Evolutionary conservation across 1,140 invertebrate species (phyloP).

Genomic region (Sipha flava): DNA sequence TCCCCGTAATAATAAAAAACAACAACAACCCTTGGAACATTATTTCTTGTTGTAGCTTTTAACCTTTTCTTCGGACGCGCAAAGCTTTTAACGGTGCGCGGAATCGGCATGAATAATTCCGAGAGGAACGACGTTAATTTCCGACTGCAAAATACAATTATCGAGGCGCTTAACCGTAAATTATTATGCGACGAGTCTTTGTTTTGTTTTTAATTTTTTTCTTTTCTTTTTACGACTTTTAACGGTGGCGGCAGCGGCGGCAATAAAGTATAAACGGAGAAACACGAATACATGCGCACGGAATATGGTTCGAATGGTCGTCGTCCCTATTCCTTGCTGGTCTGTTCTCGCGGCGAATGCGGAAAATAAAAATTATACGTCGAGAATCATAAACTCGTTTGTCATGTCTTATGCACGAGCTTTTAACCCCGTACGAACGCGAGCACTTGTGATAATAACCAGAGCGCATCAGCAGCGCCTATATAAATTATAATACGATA

Average conservation of each 20-base stretch:
- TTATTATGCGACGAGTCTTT: slow-evolving; percentile 27
- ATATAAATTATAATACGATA: too few species aligned
- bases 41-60: slow-evolving; percentile 20
- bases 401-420: background rate
- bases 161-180: slow-evolving; percentile 25
- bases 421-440: background rate
- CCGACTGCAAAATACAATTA: slow-evolving; percentile 16
- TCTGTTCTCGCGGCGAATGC: background rate
- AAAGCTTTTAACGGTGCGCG: slow-evolving; percentile 26
- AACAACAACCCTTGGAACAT: background rate
- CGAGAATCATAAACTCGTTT: slow-evolving; percentile 6
- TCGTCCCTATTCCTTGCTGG: too few species aligned
- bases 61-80: slow-evolving; percentile 11
- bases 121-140: slow-evolving; percentile 18
- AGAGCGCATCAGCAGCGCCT: too few species aligned
- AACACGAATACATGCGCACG: background rate
- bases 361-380: background rate
- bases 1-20: background rate
- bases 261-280: background rate
- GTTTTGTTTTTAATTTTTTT: too few species aligned
- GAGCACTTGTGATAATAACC: too few species aligned
- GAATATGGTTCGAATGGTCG: too few species aligned
- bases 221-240: background rate
- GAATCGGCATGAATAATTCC: slow-evolving; percentile 24
- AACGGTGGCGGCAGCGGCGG: too few species aligned